Evolutionary conservation across 2,888 invertebrate species (phyloP), one percentile per base, ranked within the genome.

Genomic region (Teleiodes luculella): DNA sequence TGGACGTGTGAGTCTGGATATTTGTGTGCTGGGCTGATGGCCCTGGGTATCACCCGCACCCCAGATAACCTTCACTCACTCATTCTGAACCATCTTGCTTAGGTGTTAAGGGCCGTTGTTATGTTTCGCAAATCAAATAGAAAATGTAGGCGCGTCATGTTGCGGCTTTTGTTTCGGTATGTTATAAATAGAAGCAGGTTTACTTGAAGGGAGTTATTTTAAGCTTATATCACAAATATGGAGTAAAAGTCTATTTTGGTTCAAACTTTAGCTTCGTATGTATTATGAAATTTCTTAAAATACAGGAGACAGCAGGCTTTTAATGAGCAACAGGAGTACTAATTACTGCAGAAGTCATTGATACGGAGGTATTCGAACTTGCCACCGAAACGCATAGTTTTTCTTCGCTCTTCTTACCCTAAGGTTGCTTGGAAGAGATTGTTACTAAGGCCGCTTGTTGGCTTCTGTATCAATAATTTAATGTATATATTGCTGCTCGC

Each of bases 31-130:
- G 64, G 63, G 65, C 61, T 60, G 60, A 58, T 62, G 61, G 57
- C 58, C 61, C 56, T 58, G 56, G 62, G 18, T 63, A 61, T 57
- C 60, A 58, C 65, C 61, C 58, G 57, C 65, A 57, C 62, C 61
- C 61, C 59, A 62, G 59, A 53, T 65, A 75, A 69, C 71, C 70
- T 71, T 69, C 66, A 46, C 28, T 31, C 51, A 46, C 59, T 62
- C 48, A 57, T 57, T 57, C 58, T 64, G 63, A 62, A 65, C 55
- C 59, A 54, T 64, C 61, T 55, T 55, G 59, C 58, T 54, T 58
- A 64, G 53, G 57, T 60, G 55, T 56, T 52, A 58, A 54, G 56
- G 56, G 36, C 55, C 52, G 46, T 45, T 57, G 57, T 63, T 54
- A 61, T 57, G 55, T 60, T 59, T 55, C 53, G 56, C 48, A 55